Evolutionary conservation across 1,140 invertebrate species (phyloP), one percentile per base, ranked within the genome.

Genomic region (Cecropterus lyciades): DNA sequence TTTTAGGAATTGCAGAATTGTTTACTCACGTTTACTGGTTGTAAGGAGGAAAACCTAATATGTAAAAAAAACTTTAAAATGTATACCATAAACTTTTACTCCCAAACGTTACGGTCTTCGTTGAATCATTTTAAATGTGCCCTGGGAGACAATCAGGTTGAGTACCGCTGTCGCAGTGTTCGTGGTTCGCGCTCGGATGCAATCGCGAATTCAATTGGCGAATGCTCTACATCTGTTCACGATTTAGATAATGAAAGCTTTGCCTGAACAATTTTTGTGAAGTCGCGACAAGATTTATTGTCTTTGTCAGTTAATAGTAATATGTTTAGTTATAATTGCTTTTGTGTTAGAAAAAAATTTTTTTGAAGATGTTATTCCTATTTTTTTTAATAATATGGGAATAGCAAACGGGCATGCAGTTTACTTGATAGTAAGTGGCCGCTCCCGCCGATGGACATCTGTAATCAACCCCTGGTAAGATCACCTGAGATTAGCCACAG

Each of bases 181-280:
- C 57, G 45, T 14, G 40, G 57, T 48, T 48, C 43, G 57, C 45
- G 57, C 57, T 60, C 30, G 45, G 53, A 56, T 56, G 53, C 53
- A 56, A 20, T 43, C 53, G 53, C 53, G 53, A 56, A 48, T 60
- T 60, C 57, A 60, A 48, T 60, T 48, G 53, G 33, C 53, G 53
- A 43, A 56, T 56, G 13, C 40, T 56, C 53, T 56, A 56, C 53
- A 56, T 56, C 53, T 56, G 57, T 60, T 60, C 43, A 60, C 30
- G 30, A 60, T 60, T 60, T 46, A 60, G 57, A 60, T 60, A 48
- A 30, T 52, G 49, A 49, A 48, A 49, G 14, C 49, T 37, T 33
- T 60, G 27, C 16, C 14, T 60, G 10, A 60, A 60, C 27, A 8
- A 24, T 40, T 40, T 17, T 30, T 46, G 43, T 46, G 9, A 10